Conservation (phyloP, 2,888 invertebrate genomes). For the Phrixothrix hirtus region DNA sequence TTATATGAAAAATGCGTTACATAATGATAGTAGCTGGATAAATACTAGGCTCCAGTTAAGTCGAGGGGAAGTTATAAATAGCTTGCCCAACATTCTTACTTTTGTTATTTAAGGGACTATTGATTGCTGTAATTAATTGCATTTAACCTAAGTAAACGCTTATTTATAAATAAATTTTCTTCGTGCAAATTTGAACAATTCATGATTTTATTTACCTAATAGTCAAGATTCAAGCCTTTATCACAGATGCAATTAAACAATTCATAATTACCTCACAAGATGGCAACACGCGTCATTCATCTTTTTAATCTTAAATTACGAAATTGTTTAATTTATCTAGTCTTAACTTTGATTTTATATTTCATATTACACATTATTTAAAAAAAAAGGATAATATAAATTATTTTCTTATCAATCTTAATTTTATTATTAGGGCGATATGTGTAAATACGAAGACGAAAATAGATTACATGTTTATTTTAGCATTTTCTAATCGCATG, state of each 20-base stretch:
- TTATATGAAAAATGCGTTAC: background rate
- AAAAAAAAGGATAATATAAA: no score
- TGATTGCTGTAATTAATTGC: background rate
- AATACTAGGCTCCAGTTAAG: background rate
- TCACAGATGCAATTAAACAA: background rate
- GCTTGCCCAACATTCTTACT: background rate
- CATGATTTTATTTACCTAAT: background rate
- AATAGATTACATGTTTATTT: no score
- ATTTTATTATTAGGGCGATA: no score
- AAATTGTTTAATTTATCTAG: no score
- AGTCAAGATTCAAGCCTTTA: background rate
- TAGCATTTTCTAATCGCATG: no score
- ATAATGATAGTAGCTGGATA: background rate
- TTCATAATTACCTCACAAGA: background rate
- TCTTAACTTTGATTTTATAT: no score
- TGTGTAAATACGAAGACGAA: no score
- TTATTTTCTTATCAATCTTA: no score
- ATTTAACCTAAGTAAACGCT: background rate
- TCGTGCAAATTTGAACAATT: no score
- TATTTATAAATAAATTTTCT: no score
- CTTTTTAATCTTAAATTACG: no score
- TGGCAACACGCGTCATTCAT: background rate
- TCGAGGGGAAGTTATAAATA: background rate
- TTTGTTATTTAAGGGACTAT: slow-evolving; percentile 1
- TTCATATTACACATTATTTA: no score